Base-by-base conservation (phyloP, 2,797 vertebrate species). In the Hyperoplus lanceolatus region DNA sequence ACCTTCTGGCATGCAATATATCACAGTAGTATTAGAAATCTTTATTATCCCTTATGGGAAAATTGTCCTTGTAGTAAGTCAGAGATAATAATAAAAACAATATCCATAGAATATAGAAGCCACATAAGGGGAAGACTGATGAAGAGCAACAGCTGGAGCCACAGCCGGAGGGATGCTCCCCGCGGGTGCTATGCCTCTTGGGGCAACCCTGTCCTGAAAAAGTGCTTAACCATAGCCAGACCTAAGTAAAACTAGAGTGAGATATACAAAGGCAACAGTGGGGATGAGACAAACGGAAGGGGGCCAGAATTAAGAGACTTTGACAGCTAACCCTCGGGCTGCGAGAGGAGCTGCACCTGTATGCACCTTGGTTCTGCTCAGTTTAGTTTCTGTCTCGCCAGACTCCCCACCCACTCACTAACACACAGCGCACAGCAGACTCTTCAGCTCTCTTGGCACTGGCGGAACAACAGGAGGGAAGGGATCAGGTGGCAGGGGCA, bases 401-500 rank as follows among this genome's bases (percentile, higher is more conserved):
- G 80, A 81, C 70, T 80, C 80, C 75, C 45, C n/a, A 1, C 70
- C 16, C 60, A 54, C 75, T 51, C 73, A 61, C 55, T 62, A 57
- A 54, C 74, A 61, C 81, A 49, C 61, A 60, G 51, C 58, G 66
- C 60, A 77, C 74, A 74, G 69, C 60, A 64, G 72, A 66, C 56
- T 64, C 73, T 54, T 85, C 85, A 70, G 63, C 70, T 79, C 58
- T 55, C 66, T 45, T 89, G 85, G 85, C 86, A 80, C 69, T 50
- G 77, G 63, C 0, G 2, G 69, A 83, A 81, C 85, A 77, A 87
- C 80, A 79, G 74, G 86, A 80, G 88, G 87, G 81, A 75, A 29
- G 73, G 86, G 83, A 90, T 93, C 92, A 94, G 94, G 92, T 92
- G 90, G 86, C 80, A 81, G 80, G 73, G 81, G 84, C 73, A 73